Base-by-base conservation (phyloP, 2,113 vertebrate genomes). In the Corythaixoides concolor region DNA sequence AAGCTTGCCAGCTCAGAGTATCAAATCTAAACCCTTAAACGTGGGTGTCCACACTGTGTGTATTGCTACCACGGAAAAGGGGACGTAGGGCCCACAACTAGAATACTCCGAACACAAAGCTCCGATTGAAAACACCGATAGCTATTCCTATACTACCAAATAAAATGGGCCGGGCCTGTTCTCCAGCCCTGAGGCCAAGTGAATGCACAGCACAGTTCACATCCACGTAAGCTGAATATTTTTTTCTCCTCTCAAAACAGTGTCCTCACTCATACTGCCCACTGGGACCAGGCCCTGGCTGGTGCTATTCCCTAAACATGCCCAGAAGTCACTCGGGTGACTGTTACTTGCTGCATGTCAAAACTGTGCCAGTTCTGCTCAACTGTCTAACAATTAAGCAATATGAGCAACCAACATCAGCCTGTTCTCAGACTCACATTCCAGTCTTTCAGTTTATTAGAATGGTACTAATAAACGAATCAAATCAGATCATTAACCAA, bases 1-100 rank as follows among this genome's bases (percentile, higher is more conserved):
- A 98, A 97, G 94, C 88, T 98, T 91, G 96, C 96, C 98, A 98
- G 97, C 94, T 93, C 90, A 55, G 70, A 90, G 41, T 69, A 97
- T 70, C 86, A 87, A 96, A 92, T 47, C 90, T 67, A 91, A 97
- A 72, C 15, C 53, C 56, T 66, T 52, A 88, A 85, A 91, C 0
- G 1, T 64, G 78, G 59, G 81, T 70, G 78, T 88, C 82, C 41
- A 9, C 0, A 0, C 30, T 37, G 17, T 17, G 8, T 43, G 23
- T 17, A 45, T 15, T 68, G 76, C 41, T 95, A 59, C 85, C n/a
- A 32, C 2, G 14, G 64, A 81, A 89, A 79, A 85, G 22, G 52
- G 53, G 60, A 35, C 28, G 53, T 8, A 18, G 24, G 79, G 53
- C 27, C 77, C 76, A 41, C 41, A 77, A 74, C 6, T 5, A 21